These are phyloP conservation scores for Phodopus roborovskii DNA, from an alignment of 2,113 vertebrate species.

Conservation along the genomic window DNA sequence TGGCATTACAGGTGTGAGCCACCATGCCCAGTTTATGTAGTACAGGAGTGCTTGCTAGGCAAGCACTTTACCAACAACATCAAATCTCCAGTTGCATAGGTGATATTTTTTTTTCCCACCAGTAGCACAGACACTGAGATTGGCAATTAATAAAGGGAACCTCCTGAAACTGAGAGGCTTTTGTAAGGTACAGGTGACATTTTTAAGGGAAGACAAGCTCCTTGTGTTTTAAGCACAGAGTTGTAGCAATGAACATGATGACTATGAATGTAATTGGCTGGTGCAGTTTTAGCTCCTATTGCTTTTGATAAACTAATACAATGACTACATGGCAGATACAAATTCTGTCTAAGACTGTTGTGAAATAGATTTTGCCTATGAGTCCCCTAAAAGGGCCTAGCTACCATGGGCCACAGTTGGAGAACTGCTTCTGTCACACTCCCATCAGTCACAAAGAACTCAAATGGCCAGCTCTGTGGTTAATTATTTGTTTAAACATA, in stretches of 20 bases:
- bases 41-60: background rate
- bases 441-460: background rate
- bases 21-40: background rate
- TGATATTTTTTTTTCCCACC: too few relatives aligned
- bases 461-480: conserved; percentile 40
- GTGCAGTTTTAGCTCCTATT: background rate
- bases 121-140: too few relatives aligned
- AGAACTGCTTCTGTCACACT: background rate
- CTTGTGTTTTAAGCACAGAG: background rate
- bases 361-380: background rate
- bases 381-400: background rate
- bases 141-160: too few relatives aligned
- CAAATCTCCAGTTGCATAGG: background rate
- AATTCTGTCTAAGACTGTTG: background rate
- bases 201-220: background rate
- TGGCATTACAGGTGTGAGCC: background rate
- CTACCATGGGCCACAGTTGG: background rate
- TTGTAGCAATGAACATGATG: background rate
- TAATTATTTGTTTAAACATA: conserved; percentile 53
- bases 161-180: too few relatives aligned
- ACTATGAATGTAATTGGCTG: background rate
- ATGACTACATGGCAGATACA: background rate
- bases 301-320: background rate
- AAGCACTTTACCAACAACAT: background rate
- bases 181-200: background rate